These are phyloP conservation scores for Colaptes auratus DNA, from an alignment of 2,113 vertebrate species.

Conservation along the genomic window DNA sequence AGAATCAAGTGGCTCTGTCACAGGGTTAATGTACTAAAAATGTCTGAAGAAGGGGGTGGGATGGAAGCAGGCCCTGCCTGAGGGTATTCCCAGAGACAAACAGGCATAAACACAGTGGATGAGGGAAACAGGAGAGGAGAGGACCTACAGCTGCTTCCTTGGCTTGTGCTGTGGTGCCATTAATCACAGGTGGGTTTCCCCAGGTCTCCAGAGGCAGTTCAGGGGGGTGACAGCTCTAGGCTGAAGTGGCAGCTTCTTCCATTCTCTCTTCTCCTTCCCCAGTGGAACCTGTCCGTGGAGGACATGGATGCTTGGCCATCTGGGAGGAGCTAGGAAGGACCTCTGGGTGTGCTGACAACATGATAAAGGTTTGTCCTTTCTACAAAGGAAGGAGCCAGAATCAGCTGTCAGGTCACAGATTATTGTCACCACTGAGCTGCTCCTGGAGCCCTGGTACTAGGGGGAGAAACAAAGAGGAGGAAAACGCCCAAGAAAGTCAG, in stretches of 20 bases:
- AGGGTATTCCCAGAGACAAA: fast-evolving
- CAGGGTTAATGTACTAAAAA: background rate
- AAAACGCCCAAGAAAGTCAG: fast-evolving
- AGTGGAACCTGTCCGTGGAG: background rate
- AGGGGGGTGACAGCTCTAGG: background rate
- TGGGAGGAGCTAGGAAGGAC: background rate
- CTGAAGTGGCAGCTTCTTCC: background rate
- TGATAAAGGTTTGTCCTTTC: background rate
- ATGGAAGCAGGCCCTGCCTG: background rate
- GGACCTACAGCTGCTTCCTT: background rate
- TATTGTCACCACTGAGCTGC: fast-evolving
- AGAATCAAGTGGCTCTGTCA: background rate
- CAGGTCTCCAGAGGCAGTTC: background rate
- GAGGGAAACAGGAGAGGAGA: background rate
- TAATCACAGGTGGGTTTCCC: background rate
- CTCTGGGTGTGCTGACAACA: background rate
- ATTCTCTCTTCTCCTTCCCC: background rate
- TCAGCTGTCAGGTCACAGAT: background rate
- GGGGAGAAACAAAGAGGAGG: background rate
- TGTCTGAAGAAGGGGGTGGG: fast-evolving
- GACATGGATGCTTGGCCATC: background rate
- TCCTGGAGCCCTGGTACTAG: background rate
- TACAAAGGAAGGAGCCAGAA: background rate
- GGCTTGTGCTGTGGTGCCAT: background rate
- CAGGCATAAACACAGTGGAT: background rate